Conservation (phyloP, 2,888 invertebrate species). For the Monochamus alternatus region DNA sequence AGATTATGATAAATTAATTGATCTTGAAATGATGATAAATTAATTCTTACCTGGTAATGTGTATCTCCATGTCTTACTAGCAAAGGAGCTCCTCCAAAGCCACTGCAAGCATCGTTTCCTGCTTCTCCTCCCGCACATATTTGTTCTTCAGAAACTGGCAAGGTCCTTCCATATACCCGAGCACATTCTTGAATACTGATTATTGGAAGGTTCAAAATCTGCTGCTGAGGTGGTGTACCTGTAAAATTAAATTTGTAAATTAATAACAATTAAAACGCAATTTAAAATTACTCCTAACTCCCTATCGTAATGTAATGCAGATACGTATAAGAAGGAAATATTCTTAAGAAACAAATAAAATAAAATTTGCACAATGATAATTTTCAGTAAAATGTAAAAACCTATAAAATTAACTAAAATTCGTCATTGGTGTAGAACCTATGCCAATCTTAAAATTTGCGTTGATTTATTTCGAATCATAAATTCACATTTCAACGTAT, state of each 20-base stretch:
- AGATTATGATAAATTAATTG: no score
- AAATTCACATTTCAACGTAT: no score
- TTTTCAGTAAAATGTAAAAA: no score
- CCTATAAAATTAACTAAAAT: no score
- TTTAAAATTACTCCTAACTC: no score
- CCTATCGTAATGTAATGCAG: no score
- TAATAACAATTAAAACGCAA: background rate
- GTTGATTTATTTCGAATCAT: no score
- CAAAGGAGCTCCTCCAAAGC: constrained; percentile 85
- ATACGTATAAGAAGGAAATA: no score
- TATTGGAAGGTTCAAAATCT: constrained; percentile 78
- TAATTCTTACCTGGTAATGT: constrained; percentile 75
- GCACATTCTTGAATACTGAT: constrained; percentile 79
- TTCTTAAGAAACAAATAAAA: no score
- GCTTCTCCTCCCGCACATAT: constrained; percentile 84
- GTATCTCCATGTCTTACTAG: constrained; percentile 77
- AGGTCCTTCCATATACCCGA: constrained; percentile 79
- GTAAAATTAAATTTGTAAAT: constrained; percentile 32
- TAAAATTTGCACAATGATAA: no score
- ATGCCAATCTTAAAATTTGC: no score
- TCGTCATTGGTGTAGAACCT: no score
- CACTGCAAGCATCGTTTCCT: constrained; percentile 84
- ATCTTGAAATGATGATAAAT: background rate
- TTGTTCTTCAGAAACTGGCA: constrained; percentile 77
- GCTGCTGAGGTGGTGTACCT: constrained; percentile 72